These are phyloP conservation scores for Tragelaphus scriptus DNA, from an alignment of 2,113 vertebrate species.

Conservation along the genomic window DNA sequence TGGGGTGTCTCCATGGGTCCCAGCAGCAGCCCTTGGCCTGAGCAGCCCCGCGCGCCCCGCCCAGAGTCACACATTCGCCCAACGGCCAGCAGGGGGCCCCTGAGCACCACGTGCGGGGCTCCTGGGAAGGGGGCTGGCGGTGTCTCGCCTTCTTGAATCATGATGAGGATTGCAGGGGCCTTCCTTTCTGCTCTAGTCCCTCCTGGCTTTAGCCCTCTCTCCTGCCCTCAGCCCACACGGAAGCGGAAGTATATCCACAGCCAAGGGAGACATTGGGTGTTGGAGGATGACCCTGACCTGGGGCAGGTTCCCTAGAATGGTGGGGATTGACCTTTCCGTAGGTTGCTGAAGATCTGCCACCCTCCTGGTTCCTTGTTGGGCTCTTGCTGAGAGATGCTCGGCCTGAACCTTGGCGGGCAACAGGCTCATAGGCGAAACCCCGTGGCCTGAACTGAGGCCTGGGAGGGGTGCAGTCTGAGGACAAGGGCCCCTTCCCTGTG, in stretches of 20 bases:
- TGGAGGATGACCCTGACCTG: background rate
- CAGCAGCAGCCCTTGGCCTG: constrained; percentile 11
- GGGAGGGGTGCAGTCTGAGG: background rate
- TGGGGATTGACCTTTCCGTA: background rate
- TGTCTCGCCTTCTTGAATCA: background rate
- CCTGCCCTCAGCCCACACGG: background rate
- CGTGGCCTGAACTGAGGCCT: background rate
- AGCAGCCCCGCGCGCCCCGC: background rate
- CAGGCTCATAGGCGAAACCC: background rate
- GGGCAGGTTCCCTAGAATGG: background rate
- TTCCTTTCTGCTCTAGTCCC: background rate
- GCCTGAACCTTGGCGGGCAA: background rate
- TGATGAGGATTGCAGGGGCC: background rate
- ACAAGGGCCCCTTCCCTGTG: background rate
- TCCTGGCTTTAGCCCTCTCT: background rate
- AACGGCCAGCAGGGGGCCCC: constrained; percentile 77
- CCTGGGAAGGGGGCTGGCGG: background rate
- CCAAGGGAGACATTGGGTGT: no score
- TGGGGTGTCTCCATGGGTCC: background rate
- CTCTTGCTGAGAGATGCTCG: background rate
- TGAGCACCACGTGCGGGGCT: constrained; percentile 48
- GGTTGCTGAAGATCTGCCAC: no score
- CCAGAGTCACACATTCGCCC: background rate
- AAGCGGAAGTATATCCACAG: background rate
- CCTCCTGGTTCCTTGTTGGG: background rate